A percentile compares a stretch with the other conserved stretches of the same genome.
Conservation (phyloP, 1,140 invertebrate species). For the Trichonephila inaurata region DNA sequence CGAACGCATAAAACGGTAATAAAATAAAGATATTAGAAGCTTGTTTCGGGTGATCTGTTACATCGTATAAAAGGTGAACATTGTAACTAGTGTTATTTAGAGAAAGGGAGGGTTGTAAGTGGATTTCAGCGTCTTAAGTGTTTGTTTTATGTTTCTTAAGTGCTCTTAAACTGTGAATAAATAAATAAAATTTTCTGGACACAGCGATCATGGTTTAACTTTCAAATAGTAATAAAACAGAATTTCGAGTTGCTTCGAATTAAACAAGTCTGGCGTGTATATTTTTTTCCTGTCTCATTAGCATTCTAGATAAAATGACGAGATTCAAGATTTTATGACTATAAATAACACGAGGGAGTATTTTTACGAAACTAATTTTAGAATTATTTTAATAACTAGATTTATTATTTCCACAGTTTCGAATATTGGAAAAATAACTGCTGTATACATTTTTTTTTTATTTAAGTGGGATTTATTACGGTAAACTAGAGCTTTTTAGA, state of each 20-base stretch:
- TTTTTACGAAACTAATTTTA: too few species aligned
- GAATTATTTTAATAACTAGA: background rate
- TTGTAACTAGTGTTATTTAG: conserved; percentile 41
- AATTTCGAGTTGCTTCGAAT: conserved; percentile 21
- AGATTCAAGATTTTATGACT: background rate
- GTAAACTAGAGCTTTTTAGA: too few species aligned
- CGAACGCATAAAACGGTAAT: conserved; percentile 58
- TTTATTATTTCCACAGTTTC: background rate
- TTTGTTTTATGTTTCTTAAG: conserved; percentile 54
- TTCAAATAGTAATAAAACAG: conserved; percentile 48
- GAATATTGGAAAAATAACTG: too few species aligned
- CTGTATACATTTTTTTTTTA: too few species aligned
- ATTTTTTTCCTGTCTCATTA: background rate
- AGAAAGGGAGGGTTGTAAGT: conserved; percentile 14
- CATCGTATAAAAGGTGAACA: conserved; percentile 37
- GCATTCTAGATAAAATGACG: background rate
- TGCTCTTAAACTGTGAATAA: conserved; percentile 51
- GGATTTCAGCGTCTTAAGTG: conserved; percentile 58
- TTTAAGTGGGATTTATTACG: too few species aligned
- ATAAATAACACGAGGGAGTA: background rate
- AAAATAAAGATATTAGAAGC: conserved; percentile 63
- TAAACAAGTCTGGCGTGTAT: background rate
- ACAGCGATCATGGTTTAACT: conserved; percentile 34
- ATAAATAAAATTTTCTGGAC: conserved; percentile 50
- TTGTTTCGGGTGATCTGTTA: conserved; percentile 53